Conservation (phyloP, 2,888 invertebrate species). For the Athalia cordata region DNA sequence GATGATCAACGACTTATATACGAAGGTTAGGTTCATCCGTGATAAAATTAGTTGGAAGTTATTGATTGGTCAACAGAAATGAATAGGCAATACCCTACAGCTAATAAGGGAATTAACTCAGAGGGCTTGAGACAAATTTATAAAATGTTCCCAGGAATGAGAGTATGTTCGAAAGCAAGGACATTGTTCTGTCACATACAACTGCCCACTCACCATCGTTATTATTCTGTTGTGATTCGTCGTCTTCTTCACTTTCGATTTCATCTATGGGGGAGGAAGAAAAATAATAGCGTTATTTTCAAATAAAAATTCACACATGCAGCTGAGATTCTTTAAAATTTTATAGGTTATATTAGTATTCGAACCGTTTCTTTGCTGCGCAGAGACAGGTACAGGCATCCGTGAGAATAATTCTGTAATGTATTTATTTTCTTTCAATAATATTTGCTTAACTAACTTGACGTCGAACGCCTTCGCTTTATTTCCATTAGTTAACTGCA, state of each 20-base stretch:
- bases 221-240: constrained; percentile 47
- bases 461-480: constrained; percentile 67
- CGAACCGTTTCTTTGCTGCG: constrained; percentile 55
- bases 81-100: no score
- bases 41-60: background rate
- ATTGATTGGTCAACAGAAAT: no score
- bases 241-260: constrained; percentile 50
- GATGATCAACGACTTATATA: background rate
- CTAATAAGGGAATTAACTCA: no score
- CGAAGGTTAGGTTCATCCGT: background rate
- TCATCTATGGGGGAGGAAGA: constrained; percentile 51
- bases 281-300: background rate
- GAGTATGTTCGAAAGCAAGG: no score
- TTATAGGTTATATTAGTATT: constrained; percentile 15
- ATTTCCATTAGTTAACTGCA: constrained; percentile 68
- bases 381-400: constrained; percentile 75
- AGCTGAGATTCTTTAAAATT: constrained; percentile 51
- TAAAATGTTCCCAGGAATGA: no score
- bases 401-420: constrained; percentile 78
- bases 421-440: constrained; percentile 77
- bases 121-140: no score
- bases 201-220: constrained; percentile 17
- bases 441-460: constrained; percentile 70
- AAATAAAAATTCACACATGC: background rate
- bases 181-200: no score